phyloP scores from a whole-genome alignment of 2,888 invertebrate species.

The Microctonus aethiopoides region DNA sequence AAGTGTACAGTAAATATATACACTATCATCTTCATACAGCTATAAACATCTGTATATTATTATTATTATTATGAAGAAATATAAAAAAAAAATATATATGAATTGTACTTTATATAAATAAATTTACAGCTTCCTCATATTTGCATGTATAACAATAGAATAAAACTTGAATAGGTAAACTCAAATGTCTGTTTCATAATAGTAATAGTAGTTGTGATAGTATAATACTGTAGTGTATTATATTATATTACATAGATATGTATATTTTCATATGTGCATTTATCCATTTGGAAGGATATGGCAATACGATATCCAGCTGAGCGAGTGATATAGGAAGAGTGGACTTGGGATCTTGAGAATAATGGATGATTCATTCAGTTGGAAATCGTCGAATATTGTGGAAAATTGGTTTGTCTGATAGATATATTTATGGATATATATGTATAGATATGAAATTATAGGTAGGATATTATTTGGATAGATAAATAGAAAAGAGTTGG shows the following conservation, averaged over 20 bases:
- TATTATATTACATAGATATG: neutral
- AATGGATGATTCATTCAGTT: slow-evolving; percentile 1
- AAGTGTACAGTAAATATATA: neutral
- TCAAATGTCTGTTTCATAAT: neutral
- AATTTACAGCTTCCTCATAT: neutral
- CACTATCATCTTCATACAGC: too few relatives aligned
- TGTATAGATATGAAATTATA: neutral
- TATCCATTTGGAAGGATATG: slow-evolving; percentile 4
- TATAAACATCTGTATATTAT: too few relatives aligned
- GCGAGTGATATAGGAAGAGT: slow-evolving; percentile 1
- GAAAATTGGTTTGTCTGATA: neutral
- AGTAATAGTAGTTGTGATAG: neutral
- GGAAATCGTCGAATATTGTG: slow-evolving; percentile 14
- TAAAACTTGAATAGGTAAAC: neutral
- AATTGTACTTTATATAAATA: neutral
- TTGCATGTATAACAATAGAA: neutral
- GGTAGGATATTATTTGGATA: neutral
- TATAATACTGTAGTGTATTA: too few relatives aligned
- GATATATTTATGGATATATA: neutral
- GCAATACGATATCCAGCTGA: neutral
- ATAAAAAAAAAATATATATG: too few relatives aligned
- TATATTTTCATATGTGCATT: neutral
- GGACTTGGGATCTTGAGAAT: neutral
- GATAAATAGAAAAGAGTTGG: neutral
- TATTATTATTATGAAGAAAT: too few relatives aligned